Evolutionary conservation across 2,797 vertebrate genomes (phyloP).

Genomic region (Lepilemur ruficaudatus): DNA sequence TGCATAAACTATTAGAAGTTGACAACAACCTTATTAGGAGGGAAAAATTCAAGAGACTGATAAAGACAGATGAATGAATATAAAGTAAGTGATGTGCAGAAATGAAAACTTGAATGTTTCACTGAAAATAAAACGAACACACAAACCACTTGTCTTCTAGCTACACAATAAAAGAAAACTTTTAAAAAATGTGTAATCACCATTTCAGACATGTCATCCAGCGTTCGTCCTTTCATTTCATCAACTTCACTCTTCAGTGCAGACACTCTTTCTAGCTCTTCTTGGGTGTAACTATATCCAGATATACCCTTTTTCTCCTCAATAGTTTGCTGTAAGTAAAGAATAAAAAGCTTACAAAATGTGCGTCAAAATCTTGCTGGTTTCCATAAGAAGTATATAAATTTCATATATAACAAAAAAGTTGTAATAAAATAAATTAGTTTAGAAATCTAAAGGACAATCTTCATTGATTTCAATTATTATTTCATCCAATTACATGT

Average conservation of each 20-base stretch:
- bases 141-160: not conserved
- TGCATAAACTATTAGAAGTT: not conserved
- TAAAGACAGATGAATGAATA: constrained; percentile 29
- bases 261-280: constrained; percentile 96
- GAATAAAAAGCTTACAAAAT: constrained; percentile 17
- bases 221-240: constrained; percentile 93
- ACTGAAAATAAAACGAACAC: constrained; percentile 15
- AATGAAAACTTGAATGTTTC: not conserved
- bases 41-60: constrained; percentile 19
- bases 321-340: constrained; percentile 88
- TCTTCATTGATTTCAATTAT: not conserved
- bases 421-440: not conserved
- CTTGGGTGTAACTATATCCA: constrained; percentile 95
- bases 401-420: constrained; percentile 16
- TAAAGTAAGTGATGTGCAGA: not conserved
- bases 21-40: constrained; percentile 27
- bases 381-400: constrained; percentile 10
- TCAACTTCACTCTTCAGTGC: constrained; percentile 96
- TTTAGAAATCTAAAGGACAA: constrained; percentile 30
- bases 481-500: not conserved
- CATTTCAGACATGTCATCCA: constrained; percentile 98
- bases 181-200: constrained; percentile 81
- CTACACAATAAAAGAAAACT: not conserved
- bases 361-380: not conserved
- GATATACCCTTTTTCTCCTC: constrained; percentile 96